Conservation (phyloP, 23 tunicate genomes). For the Clavelina lepadiformis region DNA sequence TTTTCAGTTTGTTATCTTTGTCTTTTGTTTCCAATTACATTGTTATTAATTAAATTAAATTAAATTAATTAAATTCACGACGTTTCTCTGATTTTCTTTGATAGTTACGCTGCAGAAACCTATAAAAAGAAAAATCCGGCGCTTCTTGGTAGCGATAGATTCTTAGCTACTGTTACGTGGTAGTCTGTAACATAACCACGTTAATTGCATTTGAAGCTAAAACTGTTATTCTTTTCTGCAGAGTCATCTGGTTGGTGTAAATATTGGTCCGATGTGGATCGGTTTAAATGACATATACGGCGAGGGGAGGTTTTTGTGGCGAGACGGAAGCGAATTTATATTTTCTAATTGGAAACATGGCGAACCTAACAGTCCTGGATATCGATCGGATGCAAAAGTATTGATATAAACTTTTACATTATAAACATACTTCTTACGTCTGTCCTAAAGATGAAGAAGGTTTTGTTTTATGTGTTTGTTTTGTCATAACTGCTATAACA, state of each 20-base stretch:
- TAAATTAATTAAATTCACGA: too few relatives aligned
- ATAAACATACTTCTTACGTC: neutral
- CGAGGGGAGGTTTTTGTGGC: constrained; percentile 79
- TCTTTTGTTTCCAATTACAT: too few relatives aligned
- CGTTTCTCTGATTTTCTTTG: too few relatives aligned
- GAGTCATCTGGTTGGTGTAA: constrained; percentile 42
- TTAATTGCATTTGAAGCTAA: too few relatives aligned
- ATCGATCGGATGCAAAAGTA: too few relatives aligned
- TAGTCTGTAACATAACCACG: too few relatives aligned
- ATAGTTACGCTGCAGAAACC: too few relatives aligned
- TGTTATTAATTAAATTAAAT: too few relatives aligned
- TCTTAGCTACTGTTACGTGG: too few relatives aligned
- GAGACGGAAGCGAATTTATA: constrained; percentile 76
- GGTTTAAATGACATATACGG: constrained; percentile 71
- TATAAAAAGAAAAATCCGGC: too few relatives aligned
- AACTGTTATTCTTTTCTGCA: too few relatives aligned
- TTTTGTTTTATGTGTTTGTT: neutral
- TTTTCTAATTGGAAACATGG: constrained; percentile 85
- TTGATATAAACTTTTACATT: neutral
- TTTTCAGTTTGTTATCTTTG: neutral
- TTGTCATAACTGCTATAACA: neutral
- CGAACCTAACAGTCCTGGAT: constrained; percentile 74
- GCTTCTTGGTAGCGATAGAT: too few relatives aligned
- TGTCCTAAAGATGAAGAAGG: neutral
- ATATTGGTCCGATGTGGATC: constrained; percentile 69